phyloP scores from a whole-genome alignment of 2,113 vertebrate genomes.

The Eubucco bourcierii region DNA sequence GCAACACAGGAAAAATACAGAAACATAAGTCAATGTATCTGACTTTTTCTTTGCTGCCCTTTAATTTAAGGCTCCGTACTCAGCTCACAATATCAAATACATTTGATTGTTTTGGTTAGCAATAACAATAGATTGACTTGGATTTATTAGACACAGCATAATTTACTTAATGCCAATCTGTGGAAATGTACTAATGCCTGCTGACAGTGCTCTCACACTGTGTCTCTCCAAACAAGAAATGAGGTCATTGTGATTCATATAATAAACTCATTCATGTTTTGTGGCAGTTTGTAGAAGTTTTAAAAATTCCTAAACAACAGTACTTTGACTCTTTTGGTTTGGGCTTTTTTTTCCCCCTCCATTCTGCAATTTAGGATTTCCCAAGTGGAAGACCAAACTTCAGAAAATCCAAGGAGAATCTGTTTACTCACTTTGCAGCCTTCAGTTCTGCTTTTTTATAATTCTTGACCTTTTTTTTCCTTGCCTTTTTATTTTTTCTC shows the following conservation, averaged over 20 bases:
- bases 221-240: constrained; percentile 22
- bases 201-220: not conserved
- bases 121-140: not conserved
- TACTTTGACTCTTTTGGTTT: not conserved
- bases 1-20: not conserved
- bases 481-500: not conserved
- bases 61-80: not conserved
- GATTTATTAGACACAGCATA: constrained; percentile 3
- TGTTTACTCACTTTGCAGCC: not conserved
- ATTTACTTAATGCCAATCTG: constrained; percentile 25
- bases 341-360: not conserved
- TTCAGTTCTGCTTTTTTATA: not conserved
- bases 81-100: not conserved
- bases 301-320: not conserved
- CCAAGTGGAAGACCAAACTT: not conserved
- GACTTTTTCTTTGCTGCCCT: not conserved
- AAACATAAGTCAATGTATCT: not conserved
- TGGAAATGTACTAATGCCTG: not conserved
- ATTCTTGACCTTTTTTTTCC: not conserved
- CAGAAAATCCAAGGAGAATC: not conserved
- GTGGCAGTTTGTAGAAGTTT: not conserved
- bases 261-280: not conserved
- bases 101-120: not conserved
- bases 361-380: not conserved
- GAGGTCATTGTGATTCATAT: not conserved